A percentile compares a stretch with the other conserved stretches of the same genome.
These are phyloP conservation scores for Tortrix viridana DNA, from an alignment of 2,888 invertebrate genomes.

Conservation along the genomic window DNA sequence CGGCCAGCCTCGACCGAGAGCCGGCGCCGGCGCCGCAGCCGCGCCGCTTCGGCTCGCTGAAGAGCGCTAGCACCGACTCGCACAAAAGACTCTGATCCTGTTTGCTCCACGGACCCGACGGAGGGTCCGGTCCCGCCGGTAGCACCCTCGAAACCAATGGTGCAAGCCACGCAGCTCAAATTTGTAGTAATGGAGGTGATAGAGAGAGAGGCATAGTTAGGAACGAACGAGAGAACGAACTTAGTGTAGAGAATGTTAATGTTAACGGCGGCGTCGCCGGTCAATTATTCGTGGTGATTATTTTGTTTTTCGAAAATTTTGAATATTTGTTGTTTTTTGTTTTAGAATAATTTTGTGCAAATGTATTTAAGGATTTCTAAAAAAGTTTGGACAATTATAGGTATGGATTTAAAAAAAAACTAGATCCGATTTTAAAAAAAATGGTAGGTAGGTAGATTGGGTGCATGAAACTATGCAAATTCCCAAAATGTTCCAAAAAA, in stretches of 20 bases:
- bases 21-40: slow-evolving; percentile 57
- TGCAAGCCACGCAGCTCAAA: slow-evolving; percentile 35
- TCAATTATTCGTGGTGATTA: slow-evolving; percentile 71
- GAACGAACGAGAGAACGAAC: slow-evolving; percentile 64
- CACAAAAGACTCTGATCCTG: slow-evolving; percentile 81
- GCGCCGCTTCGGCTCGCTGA: slow-evolving; percentile 69
- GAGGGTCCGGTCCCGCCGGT: slow-evolving; percentile 46
- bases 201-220: slow-evolving; percentile 54
- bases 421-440: too few species aligned
- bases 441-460: too few species aligned
- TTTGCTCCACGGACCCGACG: slow-evolving; percentile 55
- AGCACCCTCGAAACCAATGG: slow-evolving; percentile 16
- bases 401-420: too few species aligned
- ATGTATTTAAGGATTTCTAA: too few species aligned
- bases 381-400: neutral
- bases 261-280: slow-evolving; percentile 56
- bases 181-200: slow-evolving; percentile 39
- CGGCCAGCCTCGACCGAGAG: slow-evolving; percentile 77
- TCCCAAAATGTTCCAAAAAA: too few species aligned
- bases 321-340: slow-evolving; percentile 60
- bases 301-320: slow-evolving; percentile 60
- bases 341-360: slow-evolving; percentile 48
- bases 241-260: slow-evolving; percentile 40
- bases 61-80: slow-evolving; percentile 72
- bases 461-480: too few species aligned